A percentile compares a stretch with the other conserved stretches of the same genome.
phyloP scores from a whole-genome alignment of 30 jellyfish, hydroid and myxozoan genomes.

The Rhopilema esculentum region DNA sequence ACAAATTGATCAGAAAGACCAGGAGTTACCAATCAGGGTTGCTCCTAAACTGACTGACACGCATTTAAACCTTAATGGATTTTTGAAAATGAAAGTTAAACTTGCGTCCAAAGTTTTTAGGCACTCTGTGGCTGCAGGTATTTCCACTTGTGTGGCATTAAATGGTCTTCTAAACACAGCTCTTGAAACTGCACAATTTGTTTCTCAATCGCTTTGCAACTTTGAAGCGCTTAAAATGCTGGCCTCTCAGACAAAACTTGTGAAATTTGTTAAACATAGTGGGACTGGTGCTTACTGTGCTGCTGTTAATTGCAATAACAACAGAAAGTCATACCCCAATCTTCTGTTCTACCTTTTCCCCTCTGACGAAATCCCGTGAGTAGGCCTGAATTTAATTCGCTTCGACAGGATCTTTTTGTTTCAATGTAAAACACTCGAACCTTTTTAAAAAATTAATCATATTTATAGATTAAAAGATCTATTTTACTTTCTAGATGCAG shows the following conservation, averaged over 20 bases:
- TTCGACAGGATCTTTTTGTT: background rate
- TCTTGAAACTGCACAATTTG: constrained; percentile 13
- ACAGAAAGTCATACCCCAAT: background rate
- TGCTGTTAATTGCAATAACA: background rate
- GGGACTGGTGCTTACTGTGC: too few relatives aligned
- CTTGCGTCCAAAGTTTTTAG: too few relatives aligned
- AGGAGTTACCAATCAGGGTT: background rate
- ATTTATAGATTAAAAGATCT: too few relatives aligned
- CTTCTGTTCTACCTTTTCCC: background rate
- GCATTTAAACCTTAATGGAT: constrained; percentile 3
- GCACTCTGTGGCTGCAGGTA: constrained; percentile 4
- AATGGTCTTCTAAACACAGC: constrained; percentile 3
- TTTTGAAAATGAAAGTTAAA: constrained; percentile 7
- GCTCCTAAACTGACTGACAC: background rate
- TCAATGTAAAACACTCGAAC: too few relatives aligned
- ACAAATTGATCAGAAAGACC: background rate
- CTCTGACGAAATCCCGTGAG: background rate
- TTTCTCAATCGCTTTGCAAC: background rate
- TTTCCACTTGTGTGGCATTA: constrained; percentile 8
- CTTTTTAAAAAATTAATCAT: too few relatives aligned
- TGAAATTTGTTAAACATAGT: too few relatives aligned
- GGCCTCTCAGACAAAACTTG: too few relatives aligned
- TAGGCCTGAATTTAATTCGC: background rate
- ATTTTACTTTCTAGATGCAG: background rate
- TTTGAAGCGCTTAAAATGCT: too few relatives aligned